Base-by-base conservation (phyloP, 1,140 invertebrate genomes). In the Dendroctonus valens region DNA sequence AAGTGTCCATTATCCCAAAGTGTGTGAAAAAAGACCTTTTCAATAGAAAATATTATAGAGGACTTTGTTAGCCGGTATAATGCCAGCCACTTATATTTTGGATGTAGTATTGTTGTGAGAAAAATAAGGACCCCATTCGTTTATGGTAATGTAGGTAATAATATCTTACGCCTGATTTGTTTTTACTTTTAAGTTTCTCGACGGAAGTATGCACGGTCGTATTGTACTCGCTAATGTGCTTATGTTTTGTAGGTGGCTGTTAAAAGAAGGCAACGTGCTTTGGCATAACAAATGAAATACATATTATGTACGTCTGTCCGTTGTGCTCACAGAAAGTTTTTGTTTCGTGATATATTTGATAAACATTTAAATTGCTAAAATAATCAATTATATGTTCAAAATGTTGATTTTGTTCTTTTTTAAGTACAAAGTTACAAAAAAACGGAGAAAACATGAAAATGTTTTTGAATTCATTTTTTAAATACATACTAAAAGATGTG, bases 21-120 rank as follows among this genome's bases (percentile, higher is more conserved):
- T 72, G 71, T 72, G 71, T 72, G 71, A 72, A 72, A 71, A 70
- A 72, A 69, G 62, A 65, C 65, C 65, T 68, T 60, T 72, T 69
- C 69, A 62, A 70, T 72, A 69, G 65, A 67, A 70, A 68, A 68
- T 68, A 69, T 69, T 66, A 72, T 72, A 68, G 64, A 63, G 9
- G 8, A 62, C 65, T 64, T 66, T 62, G 61, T 59, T 37, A 15
- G 55, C 9, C 48, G 46, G 55, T 48, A 67, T 62, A 70, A 67
- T 70, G 62, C 57, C 50, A 38, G 65, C 69, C 65, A 67, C 65
- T 70, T 67, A 67, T 67, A 65, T 70, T 70, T 70, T 61, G 65
- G 69, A 61, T 70, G 54, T 37, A 48, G 54, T 49, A 67, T 70
- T 70, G 69, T 70, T 59, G 7, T 6, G n/a, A 41, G 58, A 54